phyloP scores from a whole-genome alignment of 2,797 vertebrate genomes.

The Enteromius paludinosus region DNA sequence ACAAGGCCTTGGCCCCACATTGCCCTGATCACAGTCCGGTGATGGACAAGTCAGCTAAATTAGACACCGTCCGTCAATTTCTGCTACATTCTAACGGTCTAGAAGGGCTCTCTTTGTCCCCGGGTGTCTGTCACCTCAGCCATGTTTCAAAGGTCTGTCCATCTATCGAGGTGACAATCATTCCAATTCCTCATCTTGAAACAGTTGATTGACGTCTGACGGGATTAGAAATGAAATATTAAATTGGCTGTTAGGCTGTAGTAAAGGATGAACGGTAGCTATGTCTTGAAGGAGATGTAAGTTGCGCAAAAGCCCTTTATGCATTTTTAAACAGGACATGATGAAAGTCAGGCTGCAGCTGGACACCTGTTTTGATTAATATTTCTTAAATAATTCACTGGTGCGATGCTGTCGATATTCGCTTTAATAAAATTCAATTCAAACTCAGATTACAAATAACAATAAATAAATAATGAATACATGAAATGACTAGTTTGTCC shows the following conservation, averaged over 20 bases:
- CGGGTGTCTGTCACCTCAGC: constrained; percentile 26
- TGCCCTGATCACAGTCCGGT: constrained; percentile 31
- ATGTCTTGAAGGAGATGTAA: background rate
- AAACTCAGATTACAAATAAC: background rate
- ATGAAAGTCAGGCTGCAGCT: background rate
- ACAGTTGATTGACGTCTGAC: constrained; percentile 38
- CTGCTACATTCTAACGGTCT: constrained; percentile 20
- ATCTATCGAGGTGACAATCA: constrained; percentile 30
- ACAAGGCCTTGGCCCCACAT: constrained; percentile 11
- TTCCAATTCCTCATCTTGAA: constrained; percentile 21
- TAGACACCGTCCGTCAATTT: constrained; percentile 27
- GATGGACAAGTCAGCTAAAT: constrained; percentile 47
- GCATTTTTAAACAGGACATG: constrained; percentile 13
- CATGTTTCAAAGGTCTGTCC: background rate
- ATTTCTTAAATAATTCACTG: background rate
- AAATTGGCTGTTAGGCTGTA: background rate
- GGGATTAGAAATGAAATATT: constrained; percentile 29
- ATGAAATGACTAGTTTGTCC: background rate
- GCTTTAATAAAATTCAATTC: background rate
- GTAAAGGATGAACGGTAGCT: background rate
- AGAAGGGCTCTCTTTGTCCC: constrained; percentile 11
- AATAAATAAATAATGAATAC: background rate
- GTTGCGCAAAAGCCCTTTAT: constrained; percentile 4
- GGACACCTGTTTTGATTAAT: background rate
- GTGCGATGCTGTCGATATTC: background rate